Conservation (phyloP, 1,140 invertebrate genomes). For the Trachelipus rathkii region DNA sequence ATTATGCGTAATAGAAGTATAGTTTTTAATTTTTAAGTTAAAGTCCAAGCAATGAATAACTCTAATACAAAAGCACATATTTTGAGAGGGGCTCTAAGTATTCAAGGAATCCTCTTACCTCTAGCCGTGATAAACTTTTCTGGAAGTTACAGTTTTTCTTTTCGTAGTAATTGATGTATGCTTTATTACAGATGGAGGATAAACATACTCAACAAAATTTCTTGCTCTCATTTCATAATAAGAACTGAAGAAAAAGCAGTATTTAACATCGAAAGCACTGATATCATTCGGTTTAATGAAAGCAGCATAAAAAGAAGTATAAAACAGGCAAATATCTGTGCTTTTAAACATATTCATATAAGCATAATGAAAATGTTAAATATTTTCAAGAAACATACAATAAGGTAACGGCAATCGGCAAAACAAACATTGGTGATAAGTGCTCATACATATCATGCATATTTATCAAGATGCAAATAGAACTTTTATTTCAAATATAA, state of each 20-base stretch:
- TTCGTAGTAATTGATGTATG: background rate
- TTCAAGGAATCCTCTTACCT: background rate
- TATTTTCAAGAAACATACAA: too few relatives aligned
- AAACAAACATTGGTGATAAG: too few relatives aligned
- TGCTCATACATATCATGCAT: too few relatives aligned
- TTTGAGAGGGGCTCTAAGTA: too few relatives aligned
- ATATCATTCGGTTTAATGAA: background rate
- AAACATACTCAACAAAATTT: background rate
- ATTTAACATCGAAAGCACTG: background rate
- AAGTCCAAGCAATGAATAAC: too few relatives aligned
- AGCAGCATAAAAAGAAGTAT: background rate
- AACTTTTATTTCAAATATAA: too few relatives aligned
- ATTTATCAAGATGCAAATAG: too few relatives aligned
- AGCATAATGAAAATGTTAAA: too few relatives aligned
- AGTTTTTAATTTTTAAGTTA: too few relatives aligned
- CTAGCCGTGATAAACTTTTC: background rate
- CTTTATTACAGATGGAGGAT: background rate
- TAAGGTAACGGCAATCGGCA: too few relatives aligned
- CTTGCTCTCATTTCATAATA: background rate
- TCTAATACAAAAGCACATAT: too few relatives aligned
- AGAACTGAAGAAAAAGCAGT: background rate
- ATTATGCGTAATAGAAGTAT: too few relatives aligned
- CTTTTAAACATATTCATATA: background rate
- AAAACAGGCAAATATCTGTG: background rate
- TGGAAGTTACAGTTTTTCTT: background rate